Base-by-base conservation (phyloP, 37 sponge, comb jelly and placozoan genomes). In the Beroe forskalii region DNA sequence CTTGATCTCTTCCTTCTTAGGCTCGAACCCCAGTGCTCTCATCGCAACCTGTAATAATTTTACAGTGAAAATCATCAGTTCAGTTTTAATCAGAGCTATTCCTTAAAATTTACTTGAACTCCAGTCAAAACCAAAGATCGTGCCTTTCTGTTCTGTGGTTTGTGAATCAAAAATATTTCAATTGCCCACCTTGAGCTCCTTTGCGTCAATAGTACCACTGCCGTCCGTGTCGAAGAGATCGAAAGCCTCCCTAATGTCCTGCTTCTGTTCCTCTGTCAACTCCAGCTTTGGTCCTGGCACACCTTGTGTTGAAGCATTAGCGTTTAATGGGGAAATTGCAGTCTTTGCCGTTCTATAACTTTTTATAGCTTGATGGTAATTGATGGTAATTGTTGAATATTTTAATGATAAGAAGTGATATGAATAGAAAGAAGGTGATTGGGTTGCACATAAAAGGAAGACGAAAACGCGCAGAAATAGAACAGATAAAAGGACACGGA, bases 151-250 rank as follows among this genome's bases (percentile, higher is more conserved):
- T n/a, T n/a, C n/a, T n/a, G n/a, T n/a, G n/a, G n/a, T n/a, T n/a
- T n/a, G n/a, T n/a, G n/a, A n/a, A n/a, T n/a, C n/a, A n/a, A n/a
- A n/a, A n/a, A n/a, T n/a, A n/a, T n/a, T n/a, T n/a, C n/a, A n/a
- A n/a, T n/a, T n/a, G n/a, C n/a, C n/a, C n/a, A 97, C 97, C 93
- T 97, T 97, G 1, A 97, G 92, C 67, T 98, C 99, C 62, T 98
- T 98, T 6, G 95, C 94, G 64, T 98, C 99, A 61, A 98, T 98
- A 1, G 92, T 94, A 0, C 99, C 99, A 41, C 95, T 93, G 12
- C 99, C 99, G 90, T 96, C 96, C 8, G 97, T 92, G 93, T 98
- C 99, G 91, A 98, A 98, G 36, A 98, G 91, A 62, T 98, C 99
- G 90, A 98, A 98, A 40, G 99, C 99, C 86, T 98, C 99, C 62